These are phyloP conservation scores for Chouioia cunea DNA, from an alignment of 2,888 invertebrate genomes.

Conservation along the genomic window DNA sequence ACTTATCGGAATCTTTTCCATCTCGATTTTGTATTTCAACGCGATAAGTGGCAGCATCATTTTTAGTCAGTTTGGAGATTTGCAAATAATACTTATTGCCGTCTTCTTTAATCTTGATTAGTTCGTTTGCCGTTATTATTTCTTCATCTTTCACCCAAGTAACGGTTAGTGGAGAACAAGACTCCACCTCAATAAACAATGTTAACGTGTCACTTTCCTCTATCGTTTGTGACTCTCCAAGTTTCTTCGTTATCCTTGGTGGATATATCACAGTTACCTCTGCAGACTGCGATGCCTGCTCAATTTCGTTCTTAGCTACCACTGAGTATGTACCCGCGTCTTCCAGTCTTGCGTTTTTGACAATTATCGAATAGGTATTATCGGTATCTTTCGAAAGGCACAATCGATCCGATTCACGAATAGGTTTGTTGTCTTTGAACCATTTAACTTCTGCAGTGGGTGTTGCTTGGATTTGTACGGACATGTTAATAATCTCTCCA, in stretches of 20 bases:
- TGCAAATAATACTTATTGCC: slow-evolving; percentile 79
- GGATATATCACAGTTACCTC: slow-evolving; percentile 89
- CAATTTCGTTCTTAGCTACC: slow-evolving; percentile 87
- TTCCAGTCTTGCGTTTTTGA: slow-evolving; percentile 86
- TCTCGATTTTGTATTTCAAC: slow-evolving; percentile 86
- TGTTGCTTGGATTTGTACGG: slow-evolving; percentile 85
- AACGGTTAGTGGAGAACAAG: slow-evolving; percentile 88
- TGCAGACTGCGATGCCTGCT: slow-evolving; percentile 82
- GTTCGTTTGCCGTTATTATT: slow-evolving; percentile 81
- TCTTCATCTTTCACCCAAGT: slow-evolving; percentile 91
- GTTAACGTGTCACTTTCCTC: slow-evolving; percentile 88
- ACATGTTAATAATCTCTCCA: slow-evolving; percentile 81
- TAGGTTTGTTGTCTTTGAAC: slow-evolving; percentile 88
- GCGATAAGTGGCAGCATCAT: slow-evolving; percentile 84
- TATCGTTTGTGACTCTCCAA: slow-evolving; percentile 81
- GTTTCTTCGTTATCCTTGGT: slow-evolving; percentile 84
- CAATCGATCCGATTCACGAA: slow-evolving; percentile 80
- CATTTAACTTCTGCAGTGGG: slow-evolving; percentile 86
- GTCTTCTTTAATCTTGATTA: slow-evolving; percentile 85
- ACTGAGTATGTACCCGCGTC: slow-evolving; percentile 87
- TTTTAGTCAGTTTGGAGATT: slow-evolving; percentile 83
- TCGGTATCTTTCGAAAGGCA: slow-evolving; percentile 57
- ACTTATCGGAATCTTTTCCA: slow-evolving; percentile 89
- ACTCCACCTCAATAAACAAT: slow-evolving; percentile 88
- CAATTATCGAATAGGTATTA: slow-evolving; percentile 82